Evolutionary conservation across 2,113 vertebrate species (phyloP).

Genomic region (Pangasianodon hypophthalmus): DNA sequence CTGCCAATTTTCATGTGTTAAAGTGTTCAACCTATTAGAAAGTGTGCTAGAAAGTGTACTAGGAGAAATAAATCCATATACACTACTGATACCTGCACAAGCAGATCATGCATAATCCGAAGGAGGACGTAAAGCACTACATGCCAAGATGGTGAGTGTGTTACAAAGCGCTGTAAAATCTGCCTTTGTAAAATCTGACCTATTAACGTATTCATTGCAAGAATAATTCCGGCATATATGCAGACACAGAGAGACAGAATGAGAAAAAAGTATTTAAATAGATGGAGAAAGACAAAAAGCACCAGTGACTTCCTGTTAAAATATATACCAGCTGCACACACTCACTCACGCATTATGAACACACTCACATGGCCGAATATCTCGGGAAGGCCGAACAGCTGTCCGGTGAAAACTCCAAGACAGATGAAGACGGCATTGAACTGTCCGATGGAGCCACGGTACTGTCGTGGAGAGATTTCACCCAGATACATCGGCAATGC

Average conservation of each 20-base stretch:
- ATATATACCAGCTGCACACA: not conserved
- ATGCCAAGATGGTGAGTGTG: not conserved
- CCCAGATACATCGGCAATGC: conserved; percentile 92
- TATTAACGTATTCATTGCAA: not conserved
- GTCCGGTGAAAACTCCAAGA: conserved; percentile 86
- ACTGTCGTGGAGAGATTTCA: conserved; percentile 88
- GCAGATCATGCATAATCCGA: not conserved
- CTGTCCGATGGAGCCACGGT: conserved; percentile 89
- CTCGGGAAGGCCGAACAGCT: conserved; percentile 88
- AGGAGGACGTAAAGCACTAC: not conserved
- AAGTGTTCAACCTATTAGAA: not conserved
- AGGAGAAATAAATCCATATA: not conserved
- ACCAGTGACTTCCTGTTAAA: not conserved
- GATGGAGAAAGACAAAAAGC: not conserved
- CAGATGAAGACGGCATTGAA: conserved; percentile 93
- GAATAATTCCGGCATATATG: not conserved
- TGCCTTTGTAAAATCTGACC: not conserved
- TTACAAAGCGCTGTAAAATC: not conserved
- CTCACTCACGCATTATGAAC: not conserved
- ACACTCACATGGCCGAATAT: conserved; percentile 86
- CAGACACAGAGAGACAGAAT: not conserved
- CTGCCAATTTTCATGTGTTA: not conserved
- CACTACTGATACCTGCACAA: not conserved
- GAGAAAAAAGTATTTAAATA: not conserved
- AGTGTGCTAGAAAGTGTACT: not conserved